phyloP scores from a whole-genome alignment of 92 coral and sea anemone species.

The Actinostola sp. region DNA sequence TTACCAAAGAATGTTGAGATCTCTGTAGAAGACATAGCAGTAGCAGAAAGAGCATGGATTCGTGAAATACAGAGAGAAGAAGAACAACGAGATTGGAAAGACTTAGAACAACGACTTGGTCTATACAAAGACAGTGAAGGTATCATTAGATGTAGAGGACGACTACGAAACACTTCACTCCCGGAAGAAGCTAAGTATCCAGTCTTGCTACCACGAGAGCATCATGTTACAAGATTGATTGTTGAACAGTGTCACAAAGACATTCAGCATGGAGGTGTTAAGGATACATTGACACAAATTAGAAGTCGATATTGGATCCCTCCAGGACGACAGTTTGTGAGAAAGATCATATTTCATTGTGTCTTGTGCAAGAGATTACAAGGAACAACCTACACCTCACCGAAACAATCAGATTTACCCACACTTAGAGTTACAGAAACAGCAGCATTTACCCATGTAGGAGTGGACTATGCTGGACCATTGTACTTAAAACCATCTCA shows the following conservation, averaged over 20 bases:
- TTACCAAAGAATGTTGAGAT: not conserved
- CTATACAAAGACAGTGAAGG: conserved; percentile 45
- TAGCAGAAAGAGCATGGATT: conserved; percentile 47
- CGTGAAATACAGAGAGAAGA: conserved; percentile 46
- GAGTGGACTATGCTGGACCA: conserved; percentile 43
- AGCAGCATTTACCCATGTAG: conserved; percentile 31
- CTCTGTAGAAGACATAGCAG: conserved; percentile 38
- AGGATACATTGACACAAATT: conserved; percentile 19
- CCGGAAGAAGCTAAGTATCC: conserved; percentile 33
- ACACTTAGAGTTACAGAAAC: conserved; percentile 7
- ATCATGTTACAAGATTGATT: conserved; percentile 43
- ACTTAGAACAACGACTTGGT: conserved; percentile 52
- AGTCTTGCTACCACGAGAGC: conserved; percentile 50
- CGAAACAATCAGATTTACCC: conserved; percentile 25
- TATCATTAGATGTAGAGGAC: conserved; percentile 49
- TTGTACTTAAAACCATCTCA: conserved; percentile 37
- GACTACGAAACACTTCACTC: conserved; percentile 42
- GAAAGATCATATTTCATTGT: conserved; percentile 27
- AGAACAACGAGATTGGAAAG: conserved; percentile 32
- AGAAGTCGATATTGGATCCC: conserved; percentile 38
- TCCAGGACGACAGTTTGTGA: conserved; percentile 20
- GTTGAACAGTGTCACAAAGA: conserved; percentile 32
- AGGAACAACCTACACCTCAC: conserved; percentile 20
- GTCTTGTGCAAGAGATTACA: conserved; percentile 15
- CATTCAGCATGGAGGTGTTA: conserved; percentile 40